These are phyloP conservation scores for Drosophila simulans DNA, from an alignment of 1,140 invertebrate genomes.

Conservation along the genomic window DNA sequence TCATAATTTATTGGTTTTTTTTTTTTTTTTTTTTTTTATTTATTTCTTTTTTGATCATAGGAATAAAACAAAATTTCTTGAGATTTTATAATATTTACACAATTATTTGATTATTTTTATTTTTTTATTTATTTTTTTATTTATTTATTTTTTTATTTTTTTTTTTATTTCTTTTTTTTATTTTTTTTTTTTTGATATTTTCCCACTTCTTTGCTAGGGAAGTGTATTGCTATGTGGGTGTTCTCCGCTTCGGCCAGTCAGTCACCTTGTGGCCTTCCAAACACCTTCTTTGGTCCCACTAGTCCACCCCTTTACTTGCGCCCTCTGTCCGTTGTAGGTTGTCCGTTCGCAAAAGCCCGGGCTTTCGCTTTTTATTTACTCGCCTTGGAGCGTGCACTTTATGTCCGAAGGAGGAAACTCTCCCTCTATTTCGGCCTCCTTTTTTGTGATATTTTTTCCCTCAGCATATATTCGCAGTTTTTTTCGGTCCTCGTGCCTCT, in stretches of 20 bases:
- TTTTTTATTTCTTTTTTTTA: too few species aligned
- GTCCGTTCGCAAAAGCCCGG: slow-evolving; percentile 40
- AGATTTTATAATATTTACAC: too few species aligned
- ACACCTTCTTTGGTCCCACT: slow-evolving; percentile 26
- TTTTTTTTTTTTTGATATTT: too few species aligned
- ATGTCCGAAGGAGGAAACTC: slow-evolving; percentile 45
- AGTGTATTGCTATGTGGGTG: not conserved
- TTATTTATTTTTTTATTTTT: too few species aligned
- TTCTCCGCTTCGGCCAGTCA: not conserved
- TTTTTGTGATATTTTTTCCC: slow-evolving; percentile 18
- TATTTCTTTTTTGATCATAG: too few species aligned
- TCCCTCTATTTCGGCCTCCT: slow-evolving; percentile 23
- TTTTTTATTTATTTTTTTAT: too few species aligned
- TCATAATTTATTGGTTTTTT: not conserved
- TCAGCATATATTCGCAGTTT: slow-evolving; percentile 42
- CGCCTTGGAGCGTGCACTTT: slow-evolving; percentile 59
- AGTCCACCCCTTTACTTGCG: slow-evolving; percentile 64
- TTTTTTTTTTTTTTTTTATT: too few species aligned
- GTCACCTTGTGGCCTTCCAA: not conserved
- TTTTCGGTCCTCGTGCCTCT: slow-evolving; percentile 3
- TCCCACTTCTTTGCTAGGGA: not conserved
- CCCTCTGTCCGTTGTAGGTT: not conserved
- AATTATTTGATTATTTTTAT: too few species aligned
- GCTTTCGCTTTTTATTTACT: slow-evolving; percentile 56
- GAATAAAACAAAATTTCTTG: too few species aligned